Conservation (phyloP, 2,113 vertebrate genomes). For the Cyanocitta stelleri region DNA sequence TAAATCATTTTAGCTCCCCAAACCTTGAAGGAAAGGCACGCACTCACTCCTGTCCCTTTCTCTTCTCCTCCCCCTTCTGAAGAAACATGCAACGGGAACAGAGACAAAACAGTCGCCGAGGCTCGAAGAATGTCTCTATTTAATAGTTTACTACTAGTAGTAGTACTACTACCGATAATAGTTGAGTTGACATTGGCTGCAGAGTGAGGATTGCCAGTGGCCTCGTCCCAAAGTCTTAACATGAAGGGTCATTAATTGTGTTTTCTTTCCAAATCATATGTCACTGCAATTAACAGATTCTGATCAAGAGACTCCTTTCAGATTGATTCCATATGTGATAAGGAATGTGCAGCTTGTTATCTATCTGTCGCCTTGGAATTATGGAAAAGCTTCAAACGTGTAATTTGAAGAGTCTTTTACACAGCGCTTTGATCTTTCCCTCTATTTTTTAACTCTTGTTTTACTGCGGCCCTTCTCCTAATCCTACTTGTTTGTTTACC, state of each 20-base stretch:
- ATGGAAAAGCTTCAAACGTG: constrained; percentile 82
- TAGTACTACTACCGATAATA: not conserved
- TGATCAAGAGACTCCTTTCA: constrained; percentile 73
- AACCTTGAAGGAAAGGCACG: not conserved
- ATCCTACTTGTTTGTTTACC: not conserved
- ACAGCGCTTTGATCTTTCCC: constrained; percentile 80
- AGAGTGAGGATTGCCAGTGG: constrained; percentile 41
- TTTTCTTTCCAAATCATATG: constrained; percentile 78
- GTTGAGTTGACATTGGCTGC: constrained; percentile 37
- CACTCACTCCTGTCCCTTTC: not conserved
- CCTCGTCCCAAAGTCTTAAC: constrained; percentile 49
- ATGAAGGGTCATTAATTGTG: constrained; percentile 74
- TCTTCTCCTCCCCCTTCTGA: not conserved
- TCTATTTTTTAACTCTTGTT: constrained; percentile 67
- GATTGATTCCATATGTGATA: constrained; percentile 83
- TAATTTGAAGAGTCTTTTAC: constrained; percentile 81
- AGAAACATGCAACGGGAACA: constrained; percentile 2
- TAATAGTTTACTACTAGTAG: constrained; percentile 28
- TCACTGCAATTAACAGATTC: constrained; percentile 77
- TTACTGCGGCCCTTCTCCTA: constrained; percentile 55
- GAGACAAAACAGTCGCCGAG: constrained; percentile 27
- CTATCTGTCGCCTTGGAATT: constrained; percentile 74
- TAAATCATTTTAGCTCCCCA: constrained; percentile 56
- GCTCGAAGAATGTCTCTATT: not conserved
- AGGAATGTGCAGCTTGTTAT: constrained; percentile 75